Percentiles rank a stretch among this genome's conserved stretches.
phyloP scores from a whole-genome alignment of 2,113 vertebrate genomes.

The Dasyprocta punctata region DNA sequence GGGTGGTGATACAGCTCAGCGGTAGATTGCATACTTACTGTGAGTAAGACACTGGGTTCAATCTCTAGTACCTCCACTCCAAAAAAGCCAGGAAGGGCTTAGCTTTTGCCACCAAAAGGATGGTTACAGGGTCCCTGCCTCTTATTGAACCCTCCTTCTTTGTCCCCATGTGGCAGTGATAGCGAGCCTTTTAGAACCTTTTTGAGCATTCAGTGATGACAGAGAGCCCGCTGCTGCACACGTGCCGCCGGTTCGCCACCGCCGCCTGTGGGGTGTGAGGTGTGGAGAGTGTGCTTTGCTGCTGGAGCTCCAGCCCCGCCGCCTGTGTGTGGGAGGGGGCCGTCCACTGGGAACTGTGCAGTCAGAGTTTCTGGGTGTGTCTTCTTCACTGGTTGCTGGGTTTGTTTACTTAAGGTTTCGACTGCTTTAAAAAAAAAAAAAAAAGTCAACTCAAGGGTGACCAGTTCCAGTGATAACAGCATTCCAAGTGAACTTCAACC shows the following conservation, averaged over 20 bases:
- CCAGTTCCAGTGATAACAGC: background rate
- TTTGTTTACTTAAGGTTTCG: conserved; percentile 79
- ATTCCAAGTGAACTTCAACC: conserved; percentile 63
- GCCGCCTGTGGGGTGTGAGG: background rate
- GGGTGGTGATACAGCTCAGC: background rate
- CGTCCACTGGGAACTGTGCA: conserved; percentile 59
- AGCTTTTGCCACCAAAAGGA: background rate
- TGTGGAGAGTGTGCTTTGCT: background rate
- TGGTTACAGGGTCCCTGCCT: no score
- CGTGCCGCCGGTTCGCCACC: background rate
- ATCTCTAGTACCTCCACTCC: background rate
- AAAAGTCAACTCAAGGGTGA: background rate
- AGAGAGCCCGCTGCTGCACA: background rate
- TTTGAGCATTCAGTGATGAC: background rate
- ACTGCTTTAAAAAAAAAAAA: conserved; percentile 38
- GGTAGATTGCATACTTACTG: background rate
- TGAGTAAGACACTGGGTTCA: background rate
- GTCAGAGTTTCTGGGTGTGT: conserved; percentile 85
- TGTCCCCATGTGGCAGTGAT: background rate
- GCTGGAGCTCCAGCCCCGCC: conserved; percentile 62
- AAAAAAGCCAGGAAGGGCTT: background rate
- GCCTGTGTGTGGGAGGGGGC: conserved; percentile 23
- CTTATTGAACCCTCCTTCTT: background rate
- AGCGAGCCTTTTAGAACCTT: background rate
- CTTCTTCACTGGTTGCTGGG: conserved; percentile 66